phyloP scores from a whole-genome alignment of 1,140 invertebrate species.

The Brachionus rubens region DNA sequence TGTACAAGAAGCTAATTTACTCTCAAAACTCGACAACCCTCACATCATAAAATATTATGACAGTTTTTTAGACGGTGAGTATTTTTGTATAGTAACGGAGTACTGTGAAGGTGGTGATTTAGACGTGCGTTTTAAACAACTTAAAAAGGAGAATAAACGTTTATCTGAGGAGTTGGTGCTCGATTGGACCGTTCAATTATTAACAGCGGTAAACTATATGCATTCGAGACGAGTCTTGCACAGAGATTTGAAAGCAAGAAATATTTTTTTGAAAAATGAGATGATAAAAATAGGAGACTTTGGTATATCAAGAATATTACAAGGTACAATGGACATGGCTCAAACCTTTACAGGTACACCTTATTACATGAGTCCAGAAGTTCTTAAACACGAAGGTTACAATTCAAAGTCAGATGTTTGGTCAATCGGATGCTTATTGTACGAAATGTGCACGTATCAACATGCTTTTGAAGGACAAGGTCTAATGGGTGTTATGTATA shows the following conservation, averaged over 20 bases:
- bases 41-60: slow-evolving; percentile 59
- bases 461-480: slow-evolving; percentile 58
- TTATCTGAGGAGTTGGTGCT: slow-evolving; percentile 56
- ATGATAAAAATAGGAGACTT: slow-evolving; percentile 60
- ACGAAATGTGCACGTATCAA: slow-evolving; percentile 56
- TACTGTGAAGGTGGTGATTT: slow-evolving; percentile 62
- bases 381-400: slow-evolving; percentile 61
- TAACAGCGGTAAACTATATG: slow-evolving; percentile 59
- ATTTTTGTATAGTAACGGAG: slow-evolving; percentile 61
- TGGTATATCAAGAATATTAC: slow-evolving; percentile 59
- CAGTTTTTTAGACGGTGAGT: slow-evolving; percentile 58
- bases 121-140: slow-evolving; percentile 54
- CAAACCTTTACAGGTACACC: slow-evolving; percentile 56
- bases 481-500: slow-evolving; percentile 61
- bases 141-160: slow-evolving; percentile 52
- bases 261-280: slow-evolving; percentile 59
- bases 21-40: slow-evolving; percentile 56
- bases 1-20: slow-evolving; percentile 53
- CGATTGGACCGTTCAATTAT: slow-evolving; percentile 60
- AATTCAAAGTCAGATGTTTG: slow-evolving; percentile 60
- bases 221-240: slow-evolving; percentile 58
- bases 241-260: slow-evolving; percentile 60
- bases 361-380: slow-evolving; percentile 61
- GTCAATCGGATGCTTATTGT: slow-evolving; percentile 59
- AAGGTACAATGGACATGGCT: slow-evolving; percentile 57